Percentiles rank a stretch among this genome's conserved stretches.
phyloP scores from a whole-genome alignment of 1,140 invertebrate genomes.

The Psix sp. region DNA sequence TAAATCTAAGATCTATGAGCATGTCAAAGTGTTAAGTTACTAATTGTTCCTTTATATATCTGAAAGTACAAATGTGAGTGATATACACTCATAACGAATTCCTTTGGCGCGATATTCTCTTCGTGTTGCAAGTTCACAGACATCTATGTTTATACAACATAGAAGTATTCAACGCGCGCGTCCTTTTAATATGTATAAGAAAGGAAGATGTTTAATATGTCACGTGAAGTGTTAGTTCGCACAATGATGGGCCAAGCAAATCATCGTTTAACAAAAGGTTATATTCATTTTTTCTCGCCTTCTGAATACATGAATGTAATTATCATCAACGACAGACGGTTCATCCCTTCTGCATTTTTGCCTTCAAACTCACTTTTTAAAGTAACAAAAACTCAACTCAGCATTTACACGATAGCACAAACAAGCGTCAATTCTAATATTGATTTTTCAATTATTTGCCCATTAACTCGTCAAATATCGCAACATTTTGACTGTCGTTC shows the following conservation, averaged over 20 bases:
- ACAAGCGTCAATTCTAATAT: too few species aligned
- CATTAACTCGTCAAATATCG: too few species aligned
- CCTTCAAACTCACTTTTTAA: too few species aligned
- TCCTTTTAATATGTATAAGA: conserved; percentile 41
- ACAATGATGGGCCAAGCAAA: conserved; percentile 19
- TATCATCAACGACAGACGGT: background rate
- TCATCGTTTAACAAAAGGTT: conserved; percentile 31
- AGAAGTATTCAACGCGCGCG: conserved; percentile 16
- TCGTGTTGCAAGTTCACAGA: conserved; percentile 23
- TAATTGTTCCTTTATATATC: conserved; percentile 39
- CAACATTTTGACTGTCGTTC: too few species aligned
- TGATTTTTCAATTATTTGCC: too few species aligned
- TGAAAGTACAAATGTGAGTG: conserved; percentile 20
- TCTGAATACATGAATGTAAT: conserved; percentile 20
- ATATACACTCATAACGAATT: conserved; percentile 14
- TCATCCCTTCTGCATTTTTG: background rate
- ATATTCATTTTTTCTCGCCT: conserved; percentile 16
- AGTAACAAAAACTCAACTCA: too few species aligned
- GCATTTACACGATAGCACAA: too few species aligned
- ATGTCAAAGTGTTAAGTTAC: conserved; percentile 25
- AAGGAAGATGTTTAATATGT: conserved; percentile 26
- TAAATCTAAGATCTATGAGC: conserved; percentile 12
- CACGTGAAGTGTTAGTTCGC: conserved; percentile 17
- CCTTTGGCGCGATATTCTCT: conserved; percentile 20
- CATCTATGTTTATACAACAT: conserved; percentile 30